Percentiles rank a stretch among this genome's conserved stretches.
Conservation (phyloP, 2,888 invertebrate genomes). For the Drosophila mulleri region DNA sequence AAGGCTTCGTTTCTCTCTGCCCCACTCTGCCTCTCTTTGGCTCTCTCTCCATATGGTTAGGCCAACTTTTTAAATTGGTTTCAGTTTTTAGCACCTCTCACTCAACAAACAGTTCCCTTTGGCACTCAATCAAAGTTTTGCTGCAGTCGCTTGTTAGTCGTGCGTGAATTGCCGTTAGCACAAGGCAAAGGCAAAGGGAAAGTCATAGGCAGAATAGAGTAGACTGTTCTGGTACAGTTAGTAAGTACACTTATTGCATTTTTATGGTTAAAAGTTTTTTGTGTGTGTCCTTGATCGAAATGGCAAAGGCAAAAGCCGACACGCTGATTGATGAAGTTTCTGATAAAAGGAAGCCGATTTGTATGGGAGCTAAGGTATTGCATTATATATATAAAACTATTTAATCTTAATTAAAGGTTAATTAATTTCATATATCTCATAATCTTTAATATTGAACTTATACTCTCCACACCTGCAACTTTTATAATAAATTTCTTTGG, state of each 20-base stretch:
- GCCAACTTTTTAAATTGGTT: conserved; percentile 76
- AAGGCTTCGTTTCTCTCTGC: background rate
- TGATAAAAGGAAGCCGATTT: background rate
- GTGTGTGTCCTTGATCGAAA: conserved; percentile 48
- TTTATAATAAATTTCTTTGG: too few relatives aligned
- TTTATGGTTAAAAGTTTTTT: conserved; percentile 69
- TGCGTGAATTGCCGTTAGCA: conserved; percentile 77
- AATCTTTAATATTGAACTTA: too few relatives aligned
- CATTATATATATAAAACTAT: background rate
- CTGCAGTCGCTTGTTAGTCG: conserved; percentile 65
- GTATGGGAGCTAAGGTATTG: background rate
- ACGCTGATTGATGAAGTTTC: conserved; percentile 35
- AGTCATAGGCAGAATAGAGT: conserved; percentile 41
- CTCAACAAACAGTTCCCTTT: conserved; percentile 8
- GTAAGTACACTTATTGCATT: conserved; percentile 76
- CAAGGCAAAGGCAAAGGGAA: conserved; percentile 1
- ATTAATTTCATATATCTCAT: background rate
- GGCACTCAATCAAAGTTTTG: conserved; percentile 15
- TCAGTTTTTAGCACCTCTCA: conserved; percentile 74
- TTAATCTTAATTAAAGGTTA: background rate
- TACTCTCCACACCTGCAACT: too few relatives aligned
- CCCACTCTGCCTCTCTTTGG: background rate
- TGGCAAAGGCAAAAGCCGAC: conserved; percentile 35
- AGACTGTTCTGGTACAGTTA: conserved; percentile 31
- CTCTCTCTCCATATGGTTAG: conserved; percentile 68